These are phyloP conservation scores for Helogale parvula DNA, from an alignment of 2,113 vertebrate species.

Conservation along the genomic window DNA sequence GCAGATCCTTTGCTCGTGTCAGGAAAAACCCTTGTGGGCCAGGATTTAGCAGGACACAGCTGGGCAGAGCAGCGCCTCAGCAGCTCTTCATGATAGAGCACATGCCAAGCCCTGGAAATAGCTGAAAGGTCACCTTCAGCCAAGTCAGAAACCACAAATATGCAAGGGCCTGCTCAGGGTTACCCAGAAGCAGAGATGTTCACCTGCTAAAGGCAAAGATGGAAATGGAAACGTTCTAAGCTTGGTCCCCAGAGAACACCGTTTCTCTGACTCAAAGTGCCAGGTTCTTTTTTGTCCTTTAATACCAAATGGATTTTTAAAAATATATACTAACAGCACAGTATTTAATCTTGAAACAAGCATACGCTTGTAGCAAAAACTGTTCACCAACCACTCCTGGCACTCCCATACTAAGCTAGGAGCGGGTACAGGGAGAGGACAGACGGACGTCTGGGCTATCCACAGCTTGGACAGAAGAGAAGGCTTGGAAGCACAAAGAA, in stretches of 20 bases:
- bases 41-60: slow-evolving; percentile 47
- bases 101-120: not conserved
- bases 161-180: not conserved
- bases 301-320: not conserved
- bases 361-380: not conserved
- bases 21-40: slow-evolving; percentile 29
- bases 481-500: not conserved
- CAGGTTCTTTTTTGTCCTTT: not conserved
- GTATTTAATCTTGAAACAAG: slow-evolving; percentile 1
- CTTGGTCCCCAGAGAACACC: not conserved
- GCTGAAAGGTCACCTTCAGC: slow-evolving; percentile 35
- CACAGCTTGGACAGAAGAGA: not conserved
- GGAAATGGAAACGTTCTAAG: not conserved
- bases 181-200: not conserved
- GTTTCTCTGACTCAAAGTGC: not conserved
- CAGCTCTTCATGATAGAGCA: not conserved
- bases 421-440: not conserved
- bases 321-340: not conserved
- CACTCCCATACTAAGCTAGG: not conserved
- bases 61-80: slow-evolving; percentile 25
- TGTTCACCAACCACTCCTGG: not conserved
- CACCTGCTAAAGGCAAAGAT: not conserved
- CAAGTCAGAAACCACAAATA: slow-evolving; percentile 49
- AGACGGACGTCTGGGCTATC: not conserved
- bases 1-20: not conserved